Conservation (phyloP, 23 tunicate species). For the Styela clava region DNA sequence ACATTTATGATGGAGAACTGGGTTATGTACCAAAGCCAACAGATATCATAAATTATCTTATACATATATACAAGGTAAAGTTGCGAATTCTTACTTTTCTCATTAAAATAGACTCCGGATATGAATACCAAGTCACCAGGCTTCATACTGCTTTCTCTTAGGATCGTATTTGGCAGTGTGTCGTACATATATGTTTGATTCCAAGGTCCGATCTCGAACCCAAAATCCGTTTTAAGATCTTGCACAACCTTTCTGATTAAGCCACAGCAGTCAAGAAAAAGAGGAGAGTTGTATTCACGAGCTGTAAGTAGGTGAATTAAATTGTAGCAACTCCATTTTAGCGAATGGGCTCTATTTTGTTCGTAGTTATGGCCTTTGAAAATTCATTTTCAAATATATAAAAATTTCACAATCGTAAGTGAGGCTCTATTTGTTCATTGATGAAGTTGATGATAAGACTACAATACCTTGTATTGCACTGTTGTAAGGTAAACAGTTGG, state of each 20-base stretch:
- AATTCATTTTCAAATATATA: too few species aligned
- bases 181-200: conserved; percentile 83
- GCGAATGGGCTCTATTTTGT: too few species aligned
- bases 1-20: too few species aligned
- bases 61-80: too few species aligned
- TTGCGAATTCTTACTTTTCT: conserved; percentile 16
- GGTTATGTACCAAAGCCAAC: too few species aligned
- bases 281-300: conserved; percentile 42
- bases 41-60: too few species aligned
- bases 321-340: background rate
- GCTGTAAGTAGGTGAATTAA: conserved; percentile 30
- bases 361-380: too few species aligned
- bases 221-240: conserved; percentile 56
- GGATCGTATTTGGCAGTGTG: conserved; percentile 55
- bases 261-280: conserved; percentile 83
- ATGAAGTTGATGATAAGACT: too few species aligned
- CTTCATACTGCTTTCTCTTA: conserved; percentile 38
- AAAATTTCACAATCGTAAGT: too few species aligned
- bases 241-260: conserved; percentile 48
- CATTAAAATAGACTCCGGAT: conserved; percentile 53
- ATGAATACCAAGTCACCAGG: conserved; percentile 79
- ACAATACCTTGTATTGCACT: too few species aligned
- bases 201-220: conserved; percentile 77
- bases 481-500: too few species aligned
- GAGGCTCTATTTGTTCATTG: too few species aligned